Base-by-base conservation (phyloP, 2,888 invertebrate species). In the Anagyrus pseudococci region DNA sequence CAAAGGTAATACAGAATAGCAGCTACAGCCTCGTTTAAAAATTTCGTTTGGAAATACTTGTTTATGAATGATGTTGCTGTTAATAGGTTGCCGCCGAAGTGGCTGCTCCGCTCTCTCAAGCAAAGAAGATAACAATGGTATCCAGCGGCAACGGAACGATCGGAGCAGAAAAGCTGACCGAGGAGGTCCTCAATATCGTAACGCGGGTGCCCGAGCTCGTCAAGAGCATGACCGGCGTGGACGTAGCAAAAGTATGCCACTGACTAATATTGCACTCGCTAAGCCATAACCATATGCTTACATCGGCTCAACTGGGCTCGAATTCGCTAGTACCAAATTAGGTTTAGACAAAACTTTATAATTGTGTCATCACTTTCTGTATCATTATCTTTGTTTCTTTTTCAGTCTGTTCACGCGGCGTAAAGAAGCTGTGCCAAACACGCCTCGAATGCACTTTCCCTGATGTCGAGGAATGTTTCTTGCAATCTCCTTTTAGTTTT, bases 61-160 rank as follows among this genome's bases (percentile, higher is more conserved):
- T 13, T 13, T 17, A 19, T n/a, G 43, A 49, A 15, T 40, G 50
- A 29, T 33, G 49, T 50, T 15, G 37, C 33, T 25, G 2, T 47
- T 71, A 73, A 6, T 74, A 97, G 96, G 87, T 98, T 76, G 96
- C 97, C 23, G 97, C 97, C 26, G 98, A 98, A 83, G 93, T 98
- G 47, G 95, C 98, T 40, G 96, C 96, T 25, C 98, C 98, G 6
- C 82, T 98, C 70, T 92, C 96, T 0, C 94, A 97, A 81, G 90
- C 94, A 7, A 95, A 95, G 81, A 96, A 96, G 83, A 91, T 98
- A 68, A 96, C 95, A 6, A 97, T 98, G 97, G 92, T 98, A 19
- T 94, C 96, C 1, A 92, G 92, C 73, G 98, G 98, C 29, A 87
- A 86, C 59, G 92, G 96, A 37, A 93, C 96, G 52, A 86, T 98